Conservation (phyloP, 2,888 invertebrate genomes). For the Orgyia antiqua region DNA sequence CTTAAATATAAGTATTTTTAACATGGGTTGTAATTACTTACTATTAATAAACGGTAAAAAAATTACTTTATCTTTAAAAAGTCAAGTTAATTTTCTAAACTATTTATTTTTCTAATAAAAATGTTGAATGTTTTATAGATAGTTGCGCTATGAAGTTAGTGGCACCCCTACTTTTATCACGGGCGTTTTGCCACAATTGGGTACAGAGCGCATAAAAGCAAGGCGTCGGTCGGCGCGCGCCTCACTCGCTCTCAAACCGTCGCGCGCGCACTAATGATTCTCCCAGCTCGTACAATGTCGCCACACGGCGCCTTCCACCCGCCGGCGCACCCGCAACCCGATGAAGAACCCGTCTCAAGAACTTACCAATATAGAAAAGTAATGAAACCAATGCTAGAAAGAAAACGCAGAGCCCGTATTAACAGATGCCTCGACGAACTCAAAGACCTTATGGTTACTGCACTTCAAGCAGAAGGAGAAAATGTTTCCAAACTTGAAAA, state of each 20-base stretch:
- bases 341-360: slow-evolving; percentile 85
- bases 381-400: slow-evolving; percentile 94
- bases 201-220: slow-evolving; percentile 72
- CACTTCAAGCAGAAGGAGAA: slow-evolving; percentile 91
- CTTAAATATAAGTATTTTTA: too few species aligned
- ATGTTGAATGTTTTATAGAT: too few species aligned
- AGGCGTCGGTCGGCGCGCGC: slow-evolving; percentile 59
- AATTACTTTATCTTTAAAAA: too few species aligned
- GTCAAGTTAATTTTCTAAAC: too few species aligned
- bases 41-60: too few species aligned
- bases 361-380: slow-evolving; percentile 96
- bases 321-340: slow-evolving; percentile 59
- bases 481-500: slow-evolving; percentile 92
- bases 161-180: slow-evolving; percentile 74
- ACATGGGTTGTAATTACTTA: too few species aligned
- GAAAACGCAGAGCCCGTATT: slow-evolving; percentile 91
- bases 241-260: slow-evolving; percentile 67
- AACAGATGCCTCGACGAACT: slow-evolving; percentile 93
- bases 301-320: slow-evolving; percentile 74
- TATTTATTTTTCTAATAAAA: too few species aligned
- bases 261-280: slow-evolving; percentile 73
- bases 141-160: too few species aligned
- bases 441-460: slow-evolving; percentile 91
- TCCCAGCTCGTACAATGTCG: slow-evolving; percentile 72
- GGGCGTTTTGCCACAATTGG: slow-evolving; percentile 75